Conservation (phyloP, 2,113 vertebrate species). For the Labeo catla region DNA sequence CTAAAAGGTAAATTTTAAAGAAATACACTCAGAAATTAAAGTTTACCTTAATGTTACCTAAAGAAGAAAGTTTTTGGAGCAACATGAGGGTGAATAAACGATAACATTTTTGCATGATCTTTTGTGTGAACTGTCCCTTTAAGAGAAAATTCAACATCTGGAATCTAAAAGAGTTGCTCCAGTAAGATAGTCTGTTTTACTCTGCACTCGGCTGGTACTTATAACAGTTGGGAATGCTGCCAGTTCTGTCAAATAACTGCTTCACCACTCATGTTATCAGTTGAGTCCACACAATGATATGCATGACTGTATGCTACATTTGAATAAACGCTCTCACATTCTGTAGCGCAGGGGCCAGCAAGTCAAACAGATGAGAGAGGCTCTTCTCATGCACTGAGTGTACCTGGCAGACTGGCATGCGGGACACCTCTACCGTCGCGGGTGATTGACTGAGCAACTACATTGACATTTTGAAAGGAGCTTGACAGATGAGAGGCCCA, state of each 20-base stretch:
- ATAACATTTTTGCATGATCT: not conserved
- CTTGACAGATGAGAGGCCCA: conserved; percentile 45
- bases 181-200: conserved; percentile 2
- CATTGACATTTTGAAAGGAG: conserved; percentile 48
- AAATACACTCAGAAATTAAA: not conserved
- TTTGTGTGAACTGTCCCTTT: not conserved
- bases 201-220: conserved; percentile 28
- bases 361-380: conserved; percentile 30
- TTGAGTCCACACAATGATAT: conserved; percentile 39
- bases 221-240: conserved; percentile 25
- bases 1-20: too few species aligned
- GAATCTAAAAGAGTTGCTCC: conserved; percentile 13
- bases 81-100: not conserved
- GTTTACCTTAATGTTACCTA: not conserved
- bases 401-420: conserved; percentile 43
- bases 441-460: conserved; percentile 50
- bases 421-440: conserved; percentile 34
- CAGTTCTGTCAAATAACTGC: conserved; percentile 50
- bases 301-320: conserved; percentile 44
- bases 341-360: conserved; percentile 11
- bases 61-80: not conserved
- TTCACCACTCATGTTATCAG: conserved; percentile 42
- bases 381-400: conserved; percentile 31
- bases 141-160: conserved; percentile 26
- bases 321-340: conserved; percentile 41